Conservation (phyloP, 2,797 vertebrate species). For the Telmatherina bonti region DNA sequence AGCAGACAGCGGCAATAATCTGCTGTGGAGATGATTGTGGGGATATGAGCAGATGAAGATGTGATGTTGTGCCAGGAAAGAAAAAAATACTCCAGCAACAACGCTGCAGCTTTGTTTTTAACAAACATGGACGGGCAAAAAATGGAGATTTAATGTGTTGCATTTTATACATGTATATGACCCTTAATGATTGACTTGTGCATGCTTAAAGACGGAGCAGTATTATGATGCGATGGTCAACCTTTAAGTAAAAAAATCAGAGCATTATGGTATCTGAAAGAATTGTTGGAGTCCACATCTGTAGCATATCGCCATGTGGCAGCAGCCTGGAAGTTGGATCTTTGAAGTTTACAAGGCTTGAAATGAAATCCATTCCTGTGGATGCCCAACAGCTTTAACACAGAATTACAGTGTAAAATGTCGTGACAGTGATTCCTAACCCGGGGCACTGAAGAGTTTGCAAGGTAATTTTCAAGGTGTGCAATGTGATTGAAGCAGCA, state of each 20-base stretch:
- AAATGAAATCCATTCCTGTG: constrained; percentile 26
- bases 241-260: not conserved
- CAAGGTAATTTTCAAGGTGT: not conserved
- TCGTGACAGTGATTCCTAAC: constrained; percentile 2
- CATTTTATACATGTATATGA: not conserved
- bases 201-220: not conserved
- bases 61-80: constrained; percentile 19
- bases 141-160: not conserved
- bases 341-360: constrained; percentile 36
- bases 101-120: not conserved
- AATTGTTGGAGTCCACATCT: constrained; percentile 4
- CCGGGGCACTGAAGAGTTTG: not conserved
- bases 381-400: constrained; percentile 25
- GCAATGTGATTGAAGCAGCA: not conserved
- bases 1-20: constrained; percentile 69
- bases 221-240: not conserved
- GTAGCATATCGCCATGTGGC: constrained; percentile 3
- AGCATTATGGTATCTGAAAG: not conserved
- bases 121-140: not conserved
- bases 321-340: constrained; percentile 26
- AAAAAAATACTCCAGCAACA: constrained; percentile 3
- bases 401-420: constrained; percentile 11
- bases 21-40: constrained; percentile 56
- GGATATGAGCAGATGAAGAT: constrained; percentile 39
- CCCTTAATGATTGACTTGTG: not conserved